phyloP scores from a whole-genome alignment of 1,140 invertebrate genomes.

The Catajapyx aquilonaris region DNA sequence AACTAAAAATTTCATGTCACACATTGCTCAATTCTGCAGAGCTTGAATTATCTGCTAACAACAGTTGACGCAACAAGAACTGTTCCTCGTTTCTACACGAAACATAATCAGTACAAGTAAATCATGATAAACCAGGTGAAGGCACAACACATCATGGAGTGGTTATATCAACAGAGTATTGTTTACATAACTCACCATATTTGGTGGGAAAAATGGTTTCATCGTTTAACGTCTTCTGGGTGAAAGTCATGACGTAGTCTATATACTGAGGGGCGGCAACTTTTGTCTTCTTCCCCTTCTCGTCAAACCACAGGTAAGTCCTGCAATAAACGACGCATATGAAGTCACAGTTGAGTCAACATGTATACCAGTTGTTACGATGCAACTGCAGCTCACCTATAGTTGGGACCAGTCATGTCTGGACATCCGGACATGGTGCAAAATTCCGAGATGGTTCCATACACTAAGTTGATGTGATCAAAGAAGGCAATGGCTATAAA shows the following conservation, averaged over 20 bases:
- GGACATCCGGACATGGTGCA: slow-evolving; percentile 84
- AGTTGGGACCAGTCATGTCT: slow-evolving; percentile 84
- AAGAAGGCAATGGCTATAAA: slow-evolving; percentile 86
- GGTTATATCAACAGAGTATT: too few species aligned
- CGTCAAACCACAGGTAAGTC: slow-evolving; percentile 94
- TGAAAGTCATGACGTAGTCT: slow-evolving; percentile 96
- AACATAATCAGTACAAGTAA: too few species aligned
- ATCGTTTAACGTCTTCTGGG: slow-evolving; percentile 90
- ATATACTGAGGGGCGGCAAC: slow-evolving; percentile 94
- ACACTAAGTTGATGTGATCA: slow-evolving; percentile 93
- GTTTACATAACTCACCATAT: slow-evolving; percentile 54
- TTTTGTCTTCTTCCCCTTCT: slow-evolving; percentile 93
- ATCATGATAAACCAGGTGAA: too few species aligned
- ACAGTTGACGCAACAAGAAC: too few species aligned
- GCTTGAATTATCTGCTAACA: too few species aligned
- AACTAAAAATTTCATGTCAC: too few species aligned
- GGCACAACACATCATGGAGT: too few species aligned
- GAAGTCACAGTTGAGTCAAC: too few species aligned
- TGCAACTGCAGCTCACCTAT: slow-evolving; percentile 56
- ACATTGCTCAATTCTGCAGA: too few species aligned
- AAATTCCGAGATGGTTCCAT: slow-evolving; percentile 93
- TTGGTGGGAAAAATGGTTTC: slow-evolving; percentile 95
- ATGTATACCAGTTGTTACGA: too few species aligned
- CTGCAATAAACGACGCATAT: too few species aligned
- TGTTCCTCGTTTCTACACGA: too few species aligned